Percentiles rank a stretch among this genome's conserved stretches.
Evolutionary conservation across 1,140 invertebrate species (phyloP).

Genomic region (Sminthurides bifidus): DNA sequence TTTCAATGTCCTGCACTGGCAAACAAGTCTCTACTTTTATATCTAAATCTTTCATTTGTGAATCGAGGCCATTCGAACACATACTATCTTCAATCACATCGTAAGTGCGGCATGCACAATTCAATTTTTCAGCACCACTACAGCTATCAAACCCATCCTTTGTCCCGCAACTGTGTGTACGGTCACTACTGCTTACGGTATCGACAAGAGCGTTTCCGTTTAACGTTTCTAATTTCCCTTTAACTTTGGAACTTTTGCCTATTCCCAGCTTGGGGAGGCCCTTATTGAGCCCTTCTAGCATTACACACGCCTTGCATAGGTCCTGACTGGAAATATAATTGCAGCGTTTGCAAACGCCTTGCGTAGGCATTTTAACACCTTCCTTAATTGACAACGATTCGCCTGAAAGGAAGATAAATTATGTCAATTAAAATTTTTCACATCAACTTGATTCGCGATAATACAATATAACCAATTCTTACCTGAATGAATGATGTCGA

Average conservation of each 20-base stretch:
- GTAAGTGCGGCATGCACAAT: not conserved
- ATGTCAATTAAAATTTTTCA: slow-evolving; percentile 11
- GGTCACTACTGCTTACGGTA: not conserved
- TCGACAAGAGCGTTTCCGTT: slow-evolving; percentile 1
- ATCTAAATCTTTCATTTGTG: not conserved
- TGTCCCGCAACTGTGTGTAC: not conserved
- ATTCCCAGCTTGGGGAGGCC: slow-evolving; percentile 77
- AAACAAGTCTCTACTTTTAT: not conserved
- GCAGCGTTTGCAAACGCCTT: slow-evolving; percentile 71
- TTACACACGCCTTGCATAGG: slow-evolving; percentile 91
- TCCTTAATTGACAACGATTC: slow-evolving; percentile 75
- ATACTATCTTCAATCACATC: not conserved
- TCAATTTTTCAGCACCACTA: not conserved
- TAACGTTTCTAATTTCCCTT: slow-evolving; percentile 15
- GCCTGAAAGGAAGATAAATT: slow-evolving; percentile 45
- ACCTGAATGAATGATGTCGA: slow-evolving; percentile 97
- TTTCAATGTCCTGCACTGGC: slow-evolving; percentile 3
- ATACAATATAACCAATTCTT: slow-evolving; percentile 18
- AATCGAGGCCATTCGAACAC: not conserved
- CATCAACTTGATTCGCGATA: not conserved
- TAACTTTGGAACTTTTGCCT: slow-evolving; percentile 64
- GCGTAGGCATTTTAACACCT: slow-evolving; percentile 63
- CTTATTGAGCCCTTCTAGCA: slow-evolving; percentile 89
- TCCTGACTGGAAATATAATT: slow-evolving; percentile 91
- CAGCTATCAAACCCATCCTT: not conserved